Evolutionary conservation across 1,140 invertebrate genomes (phyloP).

Genomic region (Saccostrea cuccullata): DNA sequence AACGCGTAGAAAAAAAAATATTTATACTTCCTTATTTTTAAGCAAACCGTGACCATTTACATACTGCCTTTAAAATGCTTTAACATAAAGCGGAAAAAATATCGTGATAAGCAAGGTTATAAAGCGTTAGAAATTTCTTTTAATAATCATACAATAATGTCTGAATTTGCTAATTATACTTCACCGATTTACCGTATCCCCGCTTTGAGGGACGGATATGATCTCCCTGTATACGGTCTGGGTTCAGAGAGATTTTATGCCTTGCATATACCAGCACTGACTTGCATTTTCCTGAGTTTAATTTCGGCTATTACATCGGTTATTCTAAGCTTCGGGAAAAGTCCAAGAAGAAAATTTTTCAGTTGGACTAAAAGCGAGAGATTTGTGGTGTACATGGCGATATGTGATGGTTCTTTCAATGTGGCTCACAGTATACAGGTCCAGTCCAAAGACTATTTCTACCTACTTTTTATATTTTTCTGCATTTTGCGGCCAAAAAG

Average conservation of each 20-base stretch:
- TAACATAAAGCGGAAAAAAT: too few relatives aligned
- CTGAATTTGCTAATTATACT: not conserved
- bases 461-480: too few relatives aligned
- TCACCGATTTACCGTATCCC: not conserved
- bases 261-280: slow-evolving; percentile 49
- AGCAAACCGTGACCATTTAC: too few relatives aligned
- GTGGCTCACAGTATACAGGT: slow-evolving; percentile 47
- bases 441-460: too few relatives aligned
- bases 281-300: slow-evolving; percentile 37
- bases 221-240: slow-evolving; percentile 48
- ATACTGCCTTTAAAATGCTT: too few relatives aligned
- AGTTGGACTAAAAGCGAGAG: slow-evolving; percentile 49
- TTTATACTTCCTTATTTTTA: too few relatives aligned
- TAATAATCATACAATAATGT: not conserved
- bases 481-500: too few relatives aligned
- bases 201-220: slow-evolving; percentile 41
- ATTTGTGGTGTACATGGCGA: slow-evolving; percentile 53
- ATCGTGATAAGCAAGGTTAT: too few relatives aligned
- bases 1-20: too few relatives aligned
- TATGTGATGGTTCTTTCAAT: slow-evolving; percentile 54
- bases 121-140: too few relatives aligned
- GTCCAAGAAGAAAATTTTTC: slow-evolving; percentile 30
- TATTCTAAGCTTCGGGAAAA: slow-evolving; percentile 25
- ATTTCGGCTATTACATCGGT: slow-evolving; percentile 14
- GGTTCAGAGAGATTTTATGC: slow-evolving; percentile 48